Evolutionary conservation across 1,140 invertebrate species (phyloP).

Genomic region (Leptestheria dahalacensis): DNA sequence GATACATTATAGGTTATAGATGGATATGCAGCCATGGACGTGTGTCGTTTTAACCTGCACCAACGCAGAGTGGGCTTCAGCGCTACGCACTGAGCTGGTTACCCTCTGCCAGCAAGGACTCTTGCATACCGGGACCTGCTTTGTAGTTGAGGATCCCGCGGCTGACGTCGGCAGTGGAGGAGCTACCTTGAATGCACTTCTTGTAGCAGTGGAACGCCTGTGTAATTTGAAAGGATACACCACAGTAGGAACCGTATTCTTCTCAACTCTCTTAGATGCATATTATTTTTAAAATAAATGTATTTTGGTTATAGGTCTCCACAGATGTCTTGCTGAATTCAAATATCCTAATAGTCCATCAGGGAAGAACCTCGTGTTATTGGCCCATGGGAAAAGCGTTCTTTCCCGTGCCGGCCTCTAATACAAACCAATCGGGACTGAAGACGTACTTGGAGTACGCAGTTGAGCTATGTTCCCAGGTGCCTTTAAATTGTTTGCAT

Average conservation of each 20-base stretch:
- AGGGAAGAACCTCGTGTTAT: slow-evolving; percentile 30
- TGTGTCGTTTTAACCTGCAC: neutral
- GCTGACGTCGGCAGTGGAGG: slow-evolving; percentile 34
- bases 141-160: neutral
- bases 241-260: slow-evolving; percentile 24
- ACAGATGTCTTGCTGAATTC: slow-evolving; percentile 30
- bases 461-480: slow-evolving; percentile 20
- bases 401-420: slow-evolving; percentile 23
- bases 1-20: too few species aligned
- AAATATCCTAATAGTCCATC: slow-evolving; percentile 33
- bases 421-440: slow-evolving; percentile 19
- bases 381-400: slow-evolving; percentile 30
- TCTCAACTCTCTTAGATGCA: neutral
- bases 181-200: slow-evolving; percentile 36
- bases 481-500: neutral
- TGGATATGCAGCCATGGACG: neutral
- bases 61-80: neutral
- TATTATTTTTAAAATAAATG: neutral
- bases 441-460: slow-evolving; percentile 25
- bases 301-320: slow-evolving; percentile 22
- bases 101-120: neutral
- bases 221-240: slow-evolving; percentile 24
- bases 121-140: neutral
- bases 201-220: slow-evolving; percentile 34
- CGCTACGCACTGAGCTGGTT: neutral